Percentiles rank a stretch among this genome's conserved stretches.
These are phyloP conservation scores for Linurgus olivaceus DNA, from an alignment of 2,797 vertebrate genomes.

Conservation along the genomic window DNA sequence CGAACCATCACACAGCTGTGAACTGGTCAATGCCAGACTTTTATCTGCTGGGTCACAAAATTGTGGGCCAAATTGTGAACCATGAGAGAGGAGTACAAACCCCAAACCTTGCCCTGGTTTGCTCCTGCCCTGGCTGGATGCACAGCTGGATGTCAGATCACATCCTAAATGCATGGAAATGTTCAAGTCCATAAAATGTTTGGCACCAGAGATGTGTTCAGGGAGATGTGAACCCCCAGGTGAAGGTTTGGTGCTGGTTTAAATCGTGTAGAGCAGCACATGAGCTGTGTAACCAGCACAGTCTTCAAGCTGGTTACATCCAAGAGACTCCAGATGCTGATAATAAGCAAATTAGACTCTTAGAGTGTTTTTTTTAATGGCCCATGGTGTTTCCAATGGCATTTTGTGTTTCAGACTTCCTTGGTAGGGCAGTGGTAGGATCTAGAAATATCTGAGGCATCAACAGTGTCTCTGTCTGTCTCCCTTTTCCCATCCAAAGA, in stretches of 20 bases:
- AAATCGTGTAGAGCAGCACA: not conserved
- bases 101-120: not conserved
- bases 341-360: not conserved
- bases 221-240: not conserved
- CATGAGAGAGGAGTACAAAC: accelerated
- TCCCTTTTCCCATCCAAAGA: slow-evolving; percentile 30
- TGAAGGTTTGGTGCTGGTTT: not conserved
- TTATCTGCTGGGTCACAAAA: accelerated
- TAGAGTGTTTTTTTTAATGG: not conserved
- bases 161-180: not conserved
- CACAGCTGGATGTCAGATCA: not conserved
- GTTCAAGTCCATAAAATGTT: not conserved
- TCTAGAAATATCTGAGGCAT: not conserved
- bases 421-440: not conserved
- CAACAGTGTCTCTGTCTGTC: slow-evolving; percentile 16
- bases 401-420: slow-evolving; percentile 8
- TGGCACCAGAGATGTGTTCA: not conserved
- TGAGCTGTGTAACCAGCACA: not conserved
- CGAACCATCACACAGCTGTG: not conserved
- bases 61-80: not conserved
- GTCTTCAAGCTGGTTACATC: not conserved
- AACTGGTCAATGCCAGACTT: not conserved
- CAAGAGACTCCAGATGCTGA: not conserved
- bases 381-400: not conserved
- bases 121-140: not conserved